Conservation (phyloP, 1,140 invertebrate species). For the Heterodera carotae region DNA sequence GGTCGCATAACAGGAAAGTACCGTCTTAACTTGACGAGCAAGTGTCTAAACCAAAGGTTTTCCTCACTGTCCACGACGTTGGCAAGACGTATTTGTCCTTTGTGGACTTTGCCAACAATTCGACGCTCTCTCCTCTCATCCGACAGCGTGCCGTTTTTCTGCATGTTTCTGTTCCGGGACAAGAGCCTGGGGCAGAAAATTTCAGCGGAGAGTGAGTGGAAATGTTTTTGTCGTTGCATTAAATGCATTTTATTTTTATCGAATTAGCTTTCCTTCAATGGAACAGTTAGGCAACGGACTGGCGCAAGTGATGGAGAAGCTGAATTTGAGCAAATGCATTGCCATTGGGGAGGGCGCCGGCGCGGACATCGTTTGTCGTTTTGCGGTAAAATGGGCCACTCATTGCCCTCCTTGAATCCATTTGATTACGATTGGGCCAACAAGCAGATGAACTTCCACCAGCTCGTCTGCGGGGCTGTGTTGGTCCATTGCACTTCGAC, state of each 20-base stretch:
- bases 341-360: slow-evolving; percentile 85
- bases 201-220: slow-evolving; percentile 70
- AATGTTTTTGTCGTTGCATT: not conserved
- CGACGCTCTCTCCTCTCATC: slow-evolving; percentile 81
- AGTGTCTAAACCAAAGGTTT: slow-evolving; percentile 58
- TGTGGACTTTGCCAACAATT: slow-evolving; percentile 73
- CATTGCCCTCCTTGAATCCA: slow-evolving; percentile 71
- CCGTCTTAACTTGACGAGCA: too few relatives aligned
- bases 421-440: too few relatives aligned
- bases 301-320: slow-evolving; percentile 66
- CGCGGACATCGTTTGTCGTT: slow-evolving; percentile 82
- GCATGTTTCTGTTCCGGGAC: slow-evolving; percentile 83
- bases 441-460: not conserved
- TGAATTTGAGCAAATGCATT: slow-evolving; percentile 74
- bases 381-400: slow-evolving; percentile 74
- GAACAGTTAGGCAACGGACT: slow-evolving; percentile 81
- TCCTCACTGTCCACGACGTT: slow-evolving; percentile 84
- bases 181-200: slow-evolving; percentile 74
- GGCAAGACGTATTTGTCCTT: slow-evolving; percentile 76
- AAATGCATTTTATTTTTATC: not conserved
- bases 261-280: slow-evolving; percentile 74
- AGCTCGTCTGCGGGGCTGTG: slow-evolving; percentile 70
- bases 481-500: slow-evolving; percentile 85
- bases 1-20: too few relatives aligned
- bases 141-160: slow-evolving; percentile 80